Evolutionary conservation across 35 echinoderm and acorn worm genomes (phyloP), one percentile per base, ranked within the genome.

Genomic region (Apostichopus japonicus): DNA sequence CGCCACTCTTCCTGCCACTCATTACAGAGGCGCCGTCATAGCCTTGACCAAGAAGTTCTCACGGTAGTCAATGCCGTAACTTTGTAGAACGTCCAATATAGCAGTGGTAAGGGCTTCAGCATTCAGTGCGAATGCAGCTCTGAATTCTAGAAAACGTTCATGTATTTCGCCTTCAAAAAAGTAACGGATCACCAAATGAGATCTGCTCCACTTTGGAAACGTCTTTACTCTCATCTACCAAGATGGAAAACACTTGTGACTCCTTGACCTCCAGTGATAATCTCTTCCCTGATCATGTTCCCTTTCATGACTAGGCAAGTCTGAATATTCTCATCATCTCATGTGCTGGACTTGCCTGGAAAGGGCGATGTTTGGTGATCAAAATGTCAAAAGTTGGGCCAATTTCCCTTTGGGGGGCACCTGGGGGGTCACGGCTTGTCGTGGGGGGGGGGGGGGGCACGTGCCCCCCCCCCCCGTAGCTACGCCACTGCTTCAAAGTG

Each of bases 11-110:
- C 23, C 17, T 91, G 33, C 88, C 23, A 73, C 88, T 78, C 88
- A 77, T 91, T 0, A 54, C 16, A 5, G 71, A 53, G 65, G 72
- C 72, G 10, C 65, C 88, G 72, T 57, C 56, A 77, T 77, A 90
- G 17, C 88, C 75, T 91, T 91, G 88, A 16, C 88, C 71, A 55
- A 91, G 67, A 88, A 87, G 67, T 93, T 87, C 1, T 15, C 23
- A 22, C 24, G 21, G 83, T 93, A 93, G 92, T 93, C 92, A 72
- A 93, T 87, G 10, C 92, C 65, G 24, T 93, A 53, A 53, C 92
- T 87, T 73, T 24, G 61, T 83, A 93, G 51, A 77, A 93, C 25
- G 79, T 93, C 80, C 9, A 86, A 86, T 55, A 93, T 77, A 86
- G 80, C 54, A 87, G 54, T 77, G 7, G 80, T 73, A 17, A 77